Percentiles rank a stretch among this genome's conserved stretches.
Conservation (phyloP, 2,797 vertebrate genomes). For the Malacoctenus gilli region DNA sequence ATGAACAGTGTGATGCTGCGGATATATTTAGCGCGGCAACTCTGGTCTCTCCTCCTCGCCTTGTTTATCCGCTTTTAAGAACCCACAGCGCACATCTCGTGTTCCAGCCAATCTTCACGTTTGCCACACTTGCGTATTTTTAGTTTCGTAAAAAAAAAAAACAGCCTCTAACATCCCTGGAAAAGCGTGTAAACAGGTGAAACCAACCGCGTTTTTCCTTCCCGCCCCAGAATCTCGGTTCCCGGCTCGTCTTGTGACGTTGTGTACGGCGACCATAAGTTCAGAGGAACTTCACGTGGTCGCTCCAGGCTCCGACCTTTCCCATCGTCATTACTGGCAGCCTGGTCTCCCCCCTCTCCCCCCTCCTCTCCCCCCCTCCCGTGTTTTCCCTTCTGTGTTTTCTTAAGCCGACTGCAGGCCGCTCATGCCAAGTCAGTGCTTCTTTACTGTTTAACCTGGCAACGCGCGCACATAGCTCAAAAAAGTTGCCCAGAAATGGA, state of each 20-base stretch:
- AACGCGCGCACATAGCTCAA: conserved; percentile 7
- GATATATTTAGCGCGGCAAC: conserved; percentile 31
- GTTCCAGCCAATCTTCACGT: no score
- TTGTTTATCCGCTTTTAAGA: neutral
- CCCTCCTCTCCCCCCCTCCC: no score
- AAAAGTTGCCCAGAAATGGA: no score
- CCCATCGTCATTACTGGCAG: conserved; percentile 31
- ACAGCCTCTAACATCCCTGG: no score
- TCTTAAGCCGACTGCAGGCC: conserved; percentile 26
- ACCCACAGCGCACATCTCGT: no score
- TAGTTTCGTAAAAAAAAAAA: no score
- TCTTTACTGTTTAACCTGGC: conserved; percentile 39
- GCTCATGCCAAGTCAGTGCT: conserved; percentile 42
- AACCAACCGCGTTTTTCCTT: conserved; percentile 37
- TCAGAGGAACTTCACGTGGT: conserved; percentile 2
- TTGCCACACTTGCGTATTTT: no score
- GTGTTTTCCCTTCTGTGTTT: conserved; percentile 45
- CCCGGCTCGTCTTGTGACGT: conserved; percentile 15
- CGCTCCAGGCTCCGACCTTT: conserved; percentile 21
- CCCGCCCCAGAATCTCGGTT: conserved; percentile 11
- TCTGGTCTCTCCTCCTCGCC: neutral
- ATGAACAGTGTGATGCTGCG: conserved; percentile 49
- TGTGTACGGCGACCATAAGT: conserved; percentile 5
- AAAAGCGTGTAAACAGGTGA: conserved; percentile 32
- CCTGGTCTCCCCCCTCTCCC: conserved; percentile 49